Evolutionary conservation across 2,797 vertebrate genomes (phyloP).

Genomic region (Gallinago nigripennis): DNA sequence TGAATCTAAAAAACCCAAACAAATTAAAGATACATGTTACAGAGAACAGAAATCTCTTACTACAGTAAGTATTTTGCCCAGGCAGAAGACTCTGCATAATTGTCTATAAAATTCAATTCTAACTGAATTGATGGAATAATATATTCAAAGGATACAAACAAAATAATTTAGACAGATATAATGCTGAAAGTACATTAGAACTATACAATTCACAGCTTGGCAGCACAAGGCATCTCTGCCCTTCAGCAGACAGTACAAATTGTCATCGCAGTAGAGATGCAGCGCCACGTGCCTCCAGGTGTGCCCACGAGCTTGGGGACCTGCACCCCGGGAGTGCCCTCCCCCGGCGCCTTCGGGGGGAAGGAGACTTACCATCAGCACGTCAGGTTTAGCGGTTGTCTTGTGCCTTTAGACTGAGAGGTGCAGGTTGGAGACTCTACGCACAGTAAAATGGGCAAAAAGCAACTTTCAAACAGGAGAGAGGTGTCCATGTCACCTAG

Average conservation of each 20-base stretch:
- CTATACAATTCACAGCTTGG: constrained; percentile 86
- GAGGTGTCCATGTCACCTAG: not conserved
- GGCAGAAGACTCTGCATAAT: constrained; percentile 87
- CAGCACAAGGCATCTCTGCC: constrained; percentile 75
- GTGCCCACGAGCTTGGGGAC: not conserved
- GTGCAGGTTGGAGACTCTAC: not conserved
- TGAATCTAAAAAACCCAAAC: constrained; percentile 76
- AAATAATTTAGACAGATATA: constrained; percentile 75
- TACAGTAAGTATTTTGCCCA: constrained; percentile 82
- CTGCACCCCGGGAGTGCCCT: not conserved
- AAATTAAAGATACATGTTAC: constrained; percentile 80
- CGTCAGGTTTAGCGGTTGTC: constrained; percentile 1
- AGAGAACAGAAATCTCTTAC: constrained; percentile 93
- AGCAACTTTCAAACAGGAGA: constrained; percentile 9
- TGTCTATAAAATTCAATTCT: constrained; percentile 89
- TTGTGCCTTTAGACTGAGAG: constrained; percentile 34
- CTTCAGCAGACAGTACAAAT: constrained; percentile 65
- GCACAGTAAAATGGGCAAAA: constrained; percentile 18
- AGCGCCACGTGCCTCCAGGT: not conserved
- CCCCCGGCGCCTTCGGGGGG: not conserved
- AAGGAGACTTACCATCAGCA: constrained; percentile 50
- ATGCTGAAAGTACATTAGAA: constrained; percentile 76
- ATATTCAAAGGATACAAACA: constrained; percentile 79
- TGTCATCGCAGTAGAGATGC: not conserved
- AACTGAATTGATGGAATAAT: constrained; percentile 87